phyloP scores from a whole-genome alignment of 2,797 vertebrate genomes.

The Bovichtus diacanthus region DNA sequence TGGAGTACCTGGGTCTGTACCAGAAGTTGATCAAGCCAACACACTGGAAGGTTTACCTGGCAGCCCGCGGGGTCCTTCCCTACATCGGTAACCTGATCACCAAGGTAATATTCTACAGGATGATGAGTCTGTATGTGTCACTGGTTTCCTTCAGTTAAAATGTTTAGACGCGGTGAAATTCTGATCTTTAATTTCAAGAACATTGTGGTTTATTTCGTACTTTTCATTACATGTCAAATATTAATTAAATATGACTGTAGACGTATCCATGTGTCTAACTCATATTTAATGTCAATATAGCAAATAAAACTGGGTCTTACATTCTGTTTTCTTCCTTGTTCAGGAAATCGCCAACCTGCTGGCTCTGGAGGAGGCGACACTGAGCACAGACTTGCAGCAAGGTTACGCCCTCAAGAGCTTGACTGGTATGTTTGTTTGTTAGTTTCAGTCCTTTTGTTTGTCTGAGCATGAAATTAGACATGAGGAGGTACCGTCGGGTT shows the following conservation, averaged over 20 bases:
- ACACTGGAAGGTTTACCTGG: constrained; percentile 98
- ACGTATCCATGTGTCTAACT: neutral
- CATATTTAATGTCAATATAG: neutral
- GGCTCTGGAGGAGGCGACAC: constrained; percentile 95
- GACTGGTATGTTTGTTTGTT: constrained; percentile 89
- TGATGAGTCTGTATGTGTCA: neutral
- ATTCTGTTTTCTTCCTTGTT: constrained; percentile 3
- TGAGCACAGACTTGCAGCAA: constrained; percentile 98
- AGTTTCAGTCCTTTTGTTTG: neutral
- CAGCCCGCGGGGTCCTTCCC: constrained; percentile 95
- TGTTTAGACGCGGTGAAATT: neutral
- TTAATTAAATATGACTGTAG: neutral
- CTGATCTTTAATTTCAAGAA: neutral
- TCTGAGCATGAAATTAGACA: neutral
- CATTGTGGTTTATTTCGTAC: neutral
- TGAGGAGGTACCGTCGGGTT: neutral
- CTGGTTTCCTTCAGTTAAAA: neutral
- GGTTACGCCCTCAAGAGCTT: constrained; percentile 98
- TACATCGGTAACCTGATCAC: constrained; percentile 98
- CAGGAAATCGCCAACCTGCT: constrained; percentile 98
- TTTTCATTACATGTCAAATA: neutral
- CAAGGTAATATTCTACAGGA: constrained; percentile 86
- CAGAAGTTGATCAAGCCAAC: constrained; percentile 98
- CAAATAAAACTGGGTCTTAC: neutral
- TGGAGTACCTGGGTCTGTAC: constrained; percentile 95